Conservation (phyloP, 2,888 invertebrate genomes). For the Microctonus aethiopoides region DNA sequence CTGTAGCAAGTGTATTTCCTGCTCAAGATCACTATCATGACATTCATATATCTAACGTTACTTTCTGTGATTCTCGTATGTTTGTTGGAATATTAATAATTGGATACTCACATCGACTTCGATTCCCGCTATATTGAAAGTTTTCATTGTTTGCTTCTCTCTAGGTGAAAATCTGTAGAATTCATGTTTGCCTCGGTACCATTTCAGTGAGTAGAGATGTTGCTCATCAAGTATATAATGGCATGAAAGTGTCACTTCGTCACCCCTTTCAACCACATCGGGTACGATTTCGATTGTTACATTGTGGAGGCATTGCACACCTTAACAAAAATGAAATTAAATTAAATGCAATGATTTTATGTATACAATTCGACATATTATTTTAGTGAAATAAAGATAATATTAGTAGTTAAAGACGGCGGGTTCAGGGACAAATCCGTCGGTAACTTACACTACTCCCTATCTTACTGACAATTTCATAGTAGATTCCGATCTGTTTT, state of each 20-base stretch:
- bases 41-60: too few species aligned
- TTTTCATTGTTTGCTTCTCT: slow-evolving; percentile 78
- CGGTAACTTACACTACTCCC: too few species aligned
- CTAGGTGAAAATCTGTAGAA: slow-evolving; percentile 86
- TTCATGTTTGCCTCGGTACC: slow-evolving; percentile 86
- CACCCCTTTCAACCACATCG: slow-evolving; percentile 75
- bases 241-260: slow-evolving; percentile 78
- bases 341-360: slow-evolving; percentile 37
- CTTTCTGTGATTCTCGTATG: too few species aligned
- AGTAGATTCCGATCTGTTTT: too few species aligned
- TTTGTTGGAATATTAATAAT: too few species aligned
- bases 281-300: slow-evolving; percentile 80
- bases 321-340: slow-evolving; percentile 62
- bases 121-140: slow-evolving; percentile 80
- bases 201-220: slow-evolving; percentile 83
- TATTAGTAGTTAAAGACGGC: too few species aligned
- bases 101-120: slow-evolving; percentile 88
- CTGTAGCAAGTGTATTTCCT: too few species aligned
- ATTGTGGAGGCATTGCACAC: slow-evolving; percentile 76
- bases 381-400: too few species aligned
- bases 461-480: too few species aligned
- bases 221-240: slow-evolving; percentile 80
- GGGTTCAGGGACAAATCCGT: too few species aligned
- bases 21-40: too few species aligned
- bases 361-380: too few species aligned